Evolutionary conservation across 2,888 invertebrate genomes (phyloP), one percentile per base, ranked within the genome.

Genomic region (Drosophila mimica): DNA sequence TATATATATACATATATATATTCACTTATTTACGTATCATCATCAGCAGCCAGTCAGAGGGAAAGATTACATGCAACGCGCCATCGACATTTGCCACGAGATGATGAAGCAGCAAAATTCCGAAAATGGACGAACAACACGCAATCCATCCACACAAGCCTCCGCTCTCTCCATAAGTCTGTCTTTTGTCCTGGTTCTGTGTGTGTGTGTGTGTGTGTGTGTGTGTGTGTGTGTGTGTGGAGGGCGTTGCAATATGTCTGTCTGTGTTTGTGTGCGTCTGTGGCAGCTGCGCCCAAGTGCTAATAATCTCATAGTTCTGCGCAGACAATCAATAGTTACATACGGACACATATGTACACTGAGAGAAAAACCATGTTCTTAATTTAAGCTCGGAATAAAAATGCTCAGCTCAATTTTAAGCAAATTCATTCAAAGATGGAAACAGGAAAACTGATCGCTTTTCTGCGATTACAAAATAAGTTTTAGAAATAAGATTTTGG

Each of bases 251-350:
- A 78, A 77, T 78, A 75, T 67, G 79, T 57, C 25, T 60, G 65
- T 51, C 30, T 61, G 49, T 61, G 36, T 52, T 34, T 66, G 68
- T 72, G 58, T 70, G 9, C 38, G 66, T 69, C 68, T 53, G 78
- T 70, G 74, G 82, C 92, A 91, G 91, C 88, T 91, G 91, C 87
- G 81, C 68, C 83, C 79, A 90, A 91, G 92, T 91, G 91, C 82
- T 91, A 91, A 91, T 90, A 91, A 91, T 91, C 91, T 83, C 91
- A 91, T 89, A 83, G 85, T 81, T 81, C 79, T 73, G 76, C 75
- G 59, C 83, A 85, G 77, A 74, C 83, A 87, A 90, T 86, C 87
- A 79, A 90, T 81, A 79, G 68, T 76, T 72, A 80, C 59, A 76
- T 54, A 64, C 25, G 58, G 9, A 33, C 6, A 31, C 33, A 67